These are phyloP conservation scores for Drosophila niveifrons DNA, from an alignment of 2,888 invertebrate species.

Conservation along the genomic window DNA sequence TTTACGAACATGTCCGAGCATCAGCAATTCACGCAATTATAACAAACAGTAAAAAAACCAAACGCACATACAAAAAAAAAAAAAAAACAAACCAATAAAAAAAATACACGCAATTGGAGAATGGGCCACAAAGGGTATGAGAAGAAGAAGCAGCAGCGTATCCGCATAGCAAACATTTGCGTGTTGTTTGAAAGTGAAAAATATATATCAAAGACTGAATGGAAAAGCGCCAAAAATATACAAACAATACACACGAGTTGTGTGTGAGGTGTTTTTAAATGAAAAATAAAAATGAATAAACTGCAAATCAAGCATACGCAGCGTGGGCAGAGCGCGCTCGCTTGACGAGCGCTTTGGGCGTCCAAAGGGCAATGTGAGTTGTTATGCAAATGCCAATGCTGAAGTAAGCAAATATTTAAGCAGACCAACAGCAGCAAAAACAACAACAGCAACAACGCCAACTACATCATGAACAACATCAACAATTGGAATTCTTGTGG, in stretches of 20 bases:
- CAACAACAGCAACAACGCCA: slow-evolving; percentile 6
- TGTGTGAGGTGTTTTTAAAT: slow-evolving; percentile 17
- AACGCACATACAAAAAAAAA: slow-evolving; percentile 2
- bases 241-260: slow-evolving; percentile 24
- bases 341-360: not conserved
- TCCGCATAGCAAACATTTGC: slow-evolving; percentile 14
- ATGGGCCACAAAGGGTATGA: no score
- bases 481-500: slow-evolving; percentile 33
- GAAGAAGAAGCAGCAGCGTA: not conserved
- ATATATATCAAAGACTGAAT: slow-evolving; percentile 27
- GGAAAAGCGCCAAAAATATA: slow-evolving; percentile 19
- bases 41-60: slow-evolving; percentile 8
- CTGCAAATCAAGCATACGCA: slow-evolving; percentile 40
- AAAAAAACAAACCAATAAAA: slow-evolving; percentile 11
- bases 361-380: slow-evolving; percentile 22
- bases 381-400: slow-evolving; percentile 55
- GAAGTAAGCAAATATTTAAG: slow-evolving; percentile 60
- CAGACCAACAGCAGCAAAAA: slow-evolving; percentile 32
- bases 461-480: slow-evolving; percentile 25
- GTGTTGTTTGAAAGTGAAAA: slow-evolving; percentile 17
- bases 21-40: slow-evolving; percentile 37
- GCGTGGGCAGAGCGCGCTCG: slow-evolving; percentile 1
- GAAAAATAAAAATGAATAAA: not conserved
- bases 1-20: slow-evolving; percentile 24
- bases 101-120: slow-evolving; percentile 7